A percentile compares a stretch with the other conserved stretches of the same genome.
phyloP scores from a whole-genome alignment of 2,113 vertebrate genomes.

The Pandion haliaetus region DNA sequence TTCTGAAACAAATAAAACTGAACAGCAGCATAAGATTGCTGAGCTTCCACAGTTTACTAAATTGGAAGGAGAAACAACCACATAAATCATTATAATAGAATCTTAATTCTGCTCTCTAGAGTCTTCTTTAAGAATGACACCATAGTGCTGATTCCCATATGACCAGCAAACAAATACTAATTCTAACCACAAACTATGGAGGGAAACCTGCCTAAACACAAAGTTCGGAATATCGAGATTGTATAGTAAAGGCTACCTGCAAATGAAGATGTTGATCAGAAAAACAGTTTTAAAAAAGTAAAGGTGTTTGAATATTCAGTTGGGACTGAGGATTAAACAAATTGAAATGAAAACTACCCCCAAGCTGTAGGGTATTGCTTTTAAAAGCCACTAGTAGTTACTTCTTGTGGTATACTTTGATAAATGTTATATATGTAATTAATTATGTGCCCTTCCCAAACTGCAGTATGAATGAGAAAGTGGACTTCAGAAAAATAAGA shows the following conservation, averaged over 20 bases:
- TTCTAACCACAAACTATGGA: background rate
- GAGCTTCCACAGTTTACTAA: background rate
- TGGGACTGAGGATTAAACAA: background rate
- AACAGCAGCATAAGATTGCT: background rate
- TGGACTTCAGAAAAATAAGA: background rate
- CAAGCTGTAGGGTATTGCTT: background rate
- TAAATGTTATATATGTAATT: background rate
- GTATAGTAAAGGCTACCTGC: background rate
- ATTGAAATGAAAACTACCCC: background rate
- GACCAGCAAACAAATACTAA: background rate
- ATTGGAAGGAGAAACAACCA: background rate
- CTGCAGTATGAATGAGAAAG: background rate
- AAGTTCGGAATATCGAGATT: accelerated
- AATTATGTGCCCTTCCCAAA: background rate
- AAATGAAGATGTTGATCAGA: background rate
- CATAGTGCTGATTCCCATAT: accelerated
- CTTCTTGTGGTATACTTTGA: background rate
- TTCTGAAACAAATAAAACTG: background rate
- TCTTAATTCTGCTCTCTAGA: background rate
- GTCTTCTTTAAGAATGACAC: background rate
- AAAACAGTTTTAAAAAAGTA: background rate
- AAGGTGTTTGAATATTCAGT: background rate
- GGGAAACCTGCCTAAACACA: background rate
- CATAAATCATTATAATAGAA: background rate
- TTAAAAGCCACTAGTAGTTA: background rate